Conservation (phyloP, 2,888 invertebrate species). For the Acheta domesticus region DNA sequence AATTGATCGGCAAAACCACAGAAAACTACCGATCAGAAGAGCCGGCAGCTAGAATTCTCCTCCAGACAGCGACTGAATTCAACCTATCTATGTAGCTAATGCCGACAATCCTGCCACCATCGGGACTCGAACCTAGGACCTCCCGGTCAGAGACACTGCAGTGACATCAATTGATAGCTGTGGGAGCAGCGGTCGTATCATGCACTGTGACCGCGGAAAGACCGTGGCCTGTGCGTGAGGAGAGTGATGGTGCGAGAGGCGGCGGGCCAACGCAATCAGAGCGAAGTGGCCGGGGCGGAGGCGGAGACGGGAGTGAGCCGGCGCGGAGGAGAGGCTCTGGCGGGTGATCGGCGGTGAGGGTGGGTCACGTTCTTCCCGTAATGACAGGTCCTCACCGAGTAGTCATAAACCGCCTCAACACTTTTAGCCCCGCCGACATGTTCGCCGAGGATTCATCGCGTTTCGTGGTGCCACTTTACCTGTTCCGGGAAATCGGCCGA, state of each 20-base stretch:
- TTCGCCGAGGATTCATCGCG: not conserved
- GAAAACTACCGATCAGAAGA: too few species aligned
- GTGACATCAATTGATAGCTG: too few species aligned
- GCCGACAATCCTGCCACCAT: too few species aligned
- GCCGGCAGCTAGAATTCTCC: too few species aligned
- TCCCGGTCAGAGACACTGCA: too few species aligned
- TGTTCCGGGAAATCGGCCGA: not conserved
- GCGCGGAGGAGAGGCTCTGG: not conserved
- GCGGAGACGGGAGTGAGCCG: not conserved
- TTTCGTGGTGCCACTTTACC: not conserved
- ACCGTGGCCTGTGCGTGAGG: too few species aligned
- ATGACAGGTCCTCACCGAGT: not conserved
- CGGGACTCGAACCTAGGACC: too few species aligned
- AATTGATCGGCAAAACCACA: too few species aligned
- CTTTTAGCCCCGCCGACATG: not conserved
- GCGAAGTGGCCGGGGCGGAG: not conserved
- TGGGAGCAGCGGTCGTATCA: too few species aligned
- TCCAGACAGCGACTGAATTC: too few species aligned
- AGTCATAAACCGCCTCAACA: not conserved
- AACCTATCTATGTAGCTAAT: too few species aligned
- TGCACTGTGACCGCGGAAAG: too few species aligned
- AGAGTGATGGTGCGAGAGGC: not conserved
- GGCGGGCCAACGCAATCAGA: not conserved
- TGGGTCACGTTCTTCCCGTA: not conserved
- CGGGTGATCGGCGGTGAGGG: not conserved